Base-by-base conservation (phyloP, 2,797 vertebrate genomes). In the Gouania willdenowi region DNA sequence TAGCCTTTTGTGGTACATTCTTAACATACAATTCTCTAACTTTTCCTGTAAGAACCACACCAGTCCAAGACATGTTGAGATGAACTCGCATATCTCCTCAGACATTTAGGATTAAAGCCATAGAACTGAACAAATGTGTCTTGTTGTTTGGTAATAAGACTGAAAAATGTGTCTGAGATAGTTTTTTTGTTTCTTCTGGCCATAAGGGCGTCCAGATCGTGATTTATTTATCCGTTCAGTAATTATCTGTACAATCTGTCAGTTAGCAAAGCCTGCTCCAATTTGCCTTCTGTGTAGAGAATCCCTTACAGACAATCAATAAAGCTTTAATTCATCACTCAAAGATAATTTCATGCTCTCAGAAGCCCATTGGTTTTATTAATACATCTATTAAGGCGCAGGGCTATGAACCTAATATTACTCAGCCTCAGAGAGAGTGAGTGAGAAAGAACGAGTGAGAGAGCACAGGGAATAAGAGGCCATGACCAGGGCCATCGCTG, bases 341-440 rank as follows among this genome's bases (percentile, higher is more conserved):
- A 75, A 55, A 82, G 81, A 83, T 83, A 74, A 85, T 85, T 81
- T 83, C 81, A 83, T 81, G 81, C 75, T 80, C 74, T 67, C 74
- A 69, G 50, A 75, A 76, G 71, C 77, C 68, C 77, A 75, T 81
- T 83, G 74, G 72, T 75, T 65, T 74, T 80, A 82, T 85, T 81
- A 83, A 83, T 82, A 75, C 79, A 75, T 79, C 77, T 81, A 85
- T 85, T 79, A 83, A 81, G 50, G 54, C 54, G 26, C 38, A 49
- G 54, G 48, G 71, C 53, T 76, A 68, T 72, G 74, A 71, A 81
- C 77, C 59, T 71, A 41, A 74, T 75, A 75, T 79, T 70, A 71
- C 67, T 68, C 60, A 61, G 43, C 53, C 53, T 66, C 57, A 52
- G 41, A 63, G 70, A 57, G 64, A 64, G 66, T 42, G 57, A 35